These are phyloP conservation scores for Drosophila sucinea DNA, from an alignment of 1,140 invertebrate genomes.

Conservation along the genomic window DNA sequence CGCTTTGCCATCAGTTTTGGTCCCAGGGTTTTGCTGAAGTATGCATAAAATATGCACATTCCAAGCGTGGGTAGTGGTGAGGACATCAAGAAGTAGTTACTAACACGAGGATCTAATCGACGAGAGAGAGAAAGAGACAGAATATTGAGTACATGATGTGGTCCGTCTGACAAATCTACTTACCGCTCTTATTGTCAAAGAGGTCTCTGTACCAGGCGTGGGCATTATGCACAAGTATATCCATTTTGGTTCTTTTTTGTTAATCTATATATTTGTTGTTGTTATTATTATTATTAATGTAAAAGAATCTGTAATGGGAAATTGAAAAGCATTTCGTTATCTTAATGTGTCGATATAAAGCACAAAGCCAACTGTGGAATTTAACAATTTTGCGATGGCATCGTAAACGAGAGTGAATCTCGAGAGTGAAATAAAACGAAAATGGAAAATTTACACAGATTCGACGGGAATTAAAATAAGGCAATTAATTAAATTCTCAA, in stretches of 20 bases:
- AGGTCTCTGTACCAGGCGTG: constrained; percentile 90
- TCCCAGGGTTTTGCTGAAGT: constrained; percentile 92
- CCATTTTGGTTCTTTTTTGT: constrained; percentile 55
- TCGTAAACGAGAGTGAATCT: background rate
- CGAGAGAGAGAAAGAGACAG: constrained; percentile 38
- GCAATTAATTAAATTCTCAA: constrained; percentile 18
- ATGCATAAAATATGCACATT: constrained; percentile 93
- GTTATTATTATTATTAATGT: constrained; percentile 15
- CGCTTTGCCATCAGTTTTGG: constrained; percentile 95
- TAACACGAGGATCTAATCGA: constrained; percentile 93
- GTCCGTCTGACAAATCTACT: constrained; percentile 69
- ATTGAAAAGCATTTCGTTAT: background rate
- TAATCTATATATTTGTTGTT: constrained; percentile 11
- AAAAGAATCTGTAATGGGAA: background rate
- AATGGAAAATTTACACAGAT: constrained; percentile 14
- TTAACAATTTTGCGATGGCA: background rate
- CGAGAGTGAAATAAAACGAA: background rate
- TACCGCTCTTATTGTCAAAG: constrained; percentile 92
- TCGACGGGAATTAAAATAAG: constrained; percentile 3
- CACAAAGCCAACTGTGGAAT: background rate
- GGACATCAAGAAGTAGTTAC: constrained; percentile 95
- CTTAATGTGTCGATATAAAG: background rate
- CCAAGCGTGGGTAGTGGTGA: constrained; percentile 94
- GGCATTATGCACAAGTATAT: constrained; percentile 85
- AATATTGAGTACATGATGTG: background rate